Evolutionary conservation across 2,888 invertebrate genomes (phyloP).

Genomic region (Schizotus pectinicornis): DNA sequence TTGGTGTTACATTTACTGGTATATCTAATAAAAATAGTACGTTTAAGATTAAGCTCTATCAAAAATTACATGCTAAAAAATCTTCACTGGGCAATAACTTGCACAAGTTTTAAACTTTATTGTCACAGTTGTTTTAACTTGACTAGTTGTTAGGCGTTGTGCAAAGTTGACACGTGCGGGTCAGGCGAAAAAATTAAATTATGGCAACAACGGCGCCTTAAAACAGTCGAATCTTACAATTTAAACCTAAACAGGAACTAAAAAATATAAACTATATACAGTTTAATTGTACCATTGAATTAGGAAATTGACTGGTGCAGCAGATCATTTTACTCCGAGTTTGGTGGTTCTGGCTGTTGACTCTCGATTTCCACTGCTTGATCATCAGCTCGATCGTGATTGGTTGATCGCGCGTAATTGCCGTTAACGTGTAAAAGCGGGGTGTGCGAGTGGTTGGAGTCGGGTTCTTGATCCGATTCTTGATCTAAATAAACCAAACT

Average conservation of each 20-base stretch:
- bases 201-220: conserved; percentile 32
- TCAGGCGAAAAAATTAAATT: conserved; percentile 4
- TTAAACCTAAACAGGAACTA: conserved; percentile 39
- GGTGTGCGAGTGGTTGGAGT: conserved; percentile 41
- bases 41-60: background rate
- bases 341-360: conserved; percentile 3
- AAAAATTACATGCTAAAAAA: background rate
- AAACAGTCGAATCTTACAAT: conserved; percentile 31
- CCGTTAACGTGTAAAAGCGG: conserved; percentile 45
- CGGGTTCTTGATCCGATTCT: conserved; percentile 35
- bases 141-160: no score
- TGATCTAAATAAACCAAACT: conserved; percentile 42
- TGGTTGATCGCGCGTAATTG: conserved; percentile 47
- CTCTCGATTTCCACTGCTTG: conserved; percentile 1
- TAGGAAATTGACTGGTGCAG: conserved; percentile 35
- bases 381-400: conserved; percentile 49
- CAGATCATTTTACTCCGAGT: conserved; percentile 8
- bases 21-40: background rate
- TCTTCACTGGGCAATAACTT: background rate
- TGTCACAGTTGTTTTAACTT: conserved; percentile 1
- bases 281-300: conserved; percentile 44
- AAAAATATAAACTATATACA: conserved; percentile 37
- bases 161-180: no score
- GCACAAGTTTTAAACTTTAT: background rate
- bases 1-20: background rate